Evolutionary conservation across 2,797 vertebrate genomes (phyloP).

Genomic region (Dipus sagitta): DNA sequence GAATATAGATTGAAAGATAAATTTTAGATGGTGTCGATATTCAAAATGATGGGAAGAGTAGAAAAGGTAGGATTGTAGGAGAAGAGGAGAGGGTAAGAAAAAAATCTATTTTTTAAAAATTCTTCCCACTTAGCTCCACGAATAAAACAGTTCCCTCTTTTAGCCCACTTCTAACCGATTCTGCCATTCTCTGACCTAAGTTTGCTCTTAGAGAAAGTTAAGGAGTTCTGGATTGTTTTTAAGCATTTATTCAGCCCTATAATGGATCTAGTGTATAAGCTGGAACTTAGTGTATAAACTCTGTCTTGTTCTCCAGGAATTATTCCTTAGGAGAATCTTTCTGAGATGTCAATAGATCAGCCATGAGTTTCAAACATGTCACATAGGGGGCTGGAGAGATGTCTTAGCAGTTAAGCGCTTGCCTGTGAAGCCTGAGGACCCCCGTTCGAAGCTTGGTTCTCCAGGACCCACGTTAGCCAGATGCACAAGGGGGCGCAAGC

Average conservation of each 20-base stretch:
- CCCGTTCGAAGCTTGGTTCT: too few species aligned
- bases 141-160: neutral
- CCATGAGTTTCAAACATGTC: neutral
- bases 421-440: too few species aligned
- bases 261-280: neutral
- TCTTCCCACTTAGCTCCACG: neutral
- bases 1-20: neutral
- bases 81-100: neutral
- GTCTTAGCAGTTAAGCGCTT: too few species aligned
- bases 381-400: too few species aligned
- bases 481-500: too few species aligned
- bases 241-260: neutral
- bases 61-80: neutral
- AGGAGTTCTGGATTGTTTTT: neutral
- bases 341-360: neutral
- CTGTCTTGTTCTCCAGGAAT: neutral
- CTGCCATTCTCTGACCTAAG: neutral
- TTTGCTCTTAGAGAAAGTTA: constrained; percentile 25
- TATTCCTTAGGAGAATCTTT: neutral
- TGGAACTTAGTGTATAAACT: neutral
- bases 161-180: neutral
- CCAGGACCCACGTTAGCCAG: too few species aligned
- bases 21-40: neutral
- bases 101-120: neutral
- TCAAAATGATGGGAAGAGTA: neutral